These are phyloP conservation scores for Hylaeus volcanicus DNA, from an alignment of 1,140 invertebrate genomes.

Conservation along the genomic window DNA sequence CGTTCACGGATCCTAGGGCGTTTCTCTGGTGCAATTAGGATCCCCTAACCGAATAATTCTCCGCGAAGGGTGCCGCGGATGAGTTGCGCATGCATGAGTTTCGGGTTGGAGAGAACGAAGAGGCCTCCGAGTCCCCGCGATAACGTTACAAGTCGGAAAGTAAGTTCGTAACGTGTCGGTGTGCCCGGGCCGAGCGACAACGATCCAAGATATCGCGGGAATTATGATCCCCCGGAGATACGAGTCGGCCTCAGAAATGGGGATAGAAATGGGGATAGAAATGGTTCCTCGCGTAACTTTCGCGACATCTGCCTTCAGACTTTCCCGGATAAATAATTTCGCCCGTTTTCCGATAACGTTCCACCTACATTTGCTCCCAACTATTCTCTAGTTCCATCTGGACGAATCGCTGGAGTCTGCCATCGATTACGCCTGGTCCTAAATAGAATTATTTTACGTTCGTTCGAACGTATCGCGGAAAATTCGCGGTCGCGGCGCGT, in stretches of 20 bases:
- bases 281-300: slow-evolving; percentile 52
- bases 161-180: slow-evolving; percentile 54
- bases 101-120: background rate
- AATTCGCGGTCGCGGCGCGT: background rate
- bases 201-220: slow-evolving; percentile 61
- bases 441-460: background rate
- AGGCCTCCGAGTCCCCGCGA: slow-evolving; percentile 24
- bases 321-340: slow-evolving; percentile 58
- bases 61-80: background rate
- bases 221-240: slow-evolving; percentile 66
- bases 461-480: background rate
- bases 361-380: background rate
- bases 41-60: slow-evolving; percentile 17
- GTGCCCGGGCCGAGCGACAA: slow-evolving; percentile 47
- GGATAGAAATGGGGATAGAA: slow-evolving; percentile 23
- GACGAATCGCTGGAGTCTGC: background rate
- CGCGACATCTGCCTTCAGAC: slow-evolving; percentile 58
- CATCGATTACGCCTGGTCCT: too few relatives aligned
- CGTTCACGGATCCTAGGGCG: background rate
- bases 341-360: slow-evolving; percentile 49
- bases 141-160: slow-evolving; percentile 63
- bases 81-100: slow-evolving; percentile 22
- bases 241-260: slow-evolving; percentile 53
- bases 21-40: slow-evolving; percentile 35
- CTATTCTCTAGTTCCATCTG: background rate